Evolutionary conservation across 2,797 vertebrate species (phyloP), one percentile per base, ranked within the genome.

Genomic region (Sarcoramphus papa): DNA sequence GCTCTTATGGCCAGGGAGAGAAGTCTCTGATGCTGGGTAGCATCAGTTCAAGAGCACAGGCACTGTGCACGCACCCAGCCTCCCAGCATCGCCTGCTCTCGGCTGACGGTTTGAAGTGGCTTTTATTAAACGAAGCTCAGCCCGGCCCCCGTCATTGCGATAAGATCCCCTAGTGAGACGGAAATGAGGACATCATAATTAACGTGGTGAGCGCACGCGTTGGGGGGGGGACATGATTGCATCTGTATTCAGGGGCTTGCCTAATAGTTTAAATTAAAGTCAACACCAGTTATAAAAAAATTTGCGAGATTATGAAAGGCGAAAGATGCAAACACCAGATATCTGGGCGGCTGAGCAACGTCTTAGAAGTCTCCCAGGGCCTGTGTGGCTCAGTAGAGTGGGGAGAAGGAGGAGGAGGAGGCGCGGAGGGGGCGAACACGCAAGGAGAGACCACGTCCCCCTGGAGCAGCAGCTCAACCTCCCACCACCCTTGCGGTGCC

Each of bases 111-210:
- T 27, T 43, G 90, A 75, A 93, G 88, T 50, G 45, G 57, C 57
- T 70, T 95, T 94, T 93, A 57, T 89, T 74, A 95, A 70, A 40
- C 3, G 43, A 63, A 87, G 69, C 67, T 93, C 90, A 91, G 85
- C 92, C 78, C 12, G 3, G 82, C 88, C 92, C 92, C 75, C 59
- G 5, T 43, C 86, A 31, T 70, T 77, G 93, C 2, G 93, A 97
- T 97, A 97, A 97, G 95, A 97, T 97, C 90, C 97, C 96, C 94
- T 27, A 95, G 97, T 0, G 93, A 96, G 97, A 87, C 12, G 17
- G 92, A 97, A 97, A 97, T 94, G 96, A 97, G 97, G 96, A 96
- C 97, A 97, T 96, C 95, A 93, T 95, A 91, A 97, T 97, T 96
- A 97, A 94, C 11, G 40, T 15, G 67, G 93, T 20, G 54, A 88